Conservation (phyloP, 2,888 invertebrate genomes). For the Ochropleura leucogaster region DNA sequence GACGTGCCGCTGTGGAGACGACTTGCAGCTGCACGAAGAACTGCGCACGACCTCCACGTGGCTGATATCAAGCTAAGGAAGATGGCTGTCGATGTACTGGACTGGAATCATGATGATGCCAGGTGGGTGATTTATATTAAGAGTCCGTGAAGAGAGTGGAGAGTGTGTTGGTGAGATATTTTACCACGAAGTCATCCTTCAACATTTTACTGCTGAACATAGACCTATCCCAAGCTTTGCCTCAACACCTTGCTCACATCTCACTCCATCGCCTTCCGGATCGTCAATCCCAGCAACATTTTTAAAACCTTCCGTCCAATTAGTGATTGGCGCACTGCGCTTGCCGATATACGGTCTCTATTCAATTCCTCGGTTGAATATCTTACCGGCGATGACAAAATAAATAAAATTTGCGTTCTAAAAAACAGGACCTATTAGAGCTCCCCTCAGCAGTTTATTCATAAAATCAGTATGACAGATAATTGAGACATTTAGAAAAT, state of each 20-base stretch:
- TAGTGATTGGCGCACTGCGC: too few relatives aligned
- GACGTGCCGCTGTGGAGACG: constrained; percentile 97
- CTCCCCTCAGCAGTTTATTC: constrained; percentile 5
- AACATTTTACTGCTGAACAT: neutral
- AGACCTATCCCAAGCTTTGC: neutral
- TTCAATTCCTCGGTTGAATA: neutral
- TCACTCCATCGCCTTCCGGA: neutral
- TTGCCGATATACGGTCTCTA: neutral
- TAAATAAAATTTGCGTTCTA: constrained; percentile 1
- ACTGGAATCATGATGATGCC: constrained; percentile 98
- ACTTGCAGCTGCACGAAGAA: constrained; percentile 94
- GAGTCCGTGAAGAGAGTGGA: neutral
- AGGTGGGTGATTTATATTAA: constrained; percentile 77
- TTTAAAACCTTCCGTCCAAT: neutral
- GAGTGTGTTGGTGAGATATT: neutral
- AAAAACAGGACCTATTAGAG: constrained; percentile 15
- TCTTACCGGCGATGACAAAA: neutral
- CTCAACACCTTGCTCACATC: too few relatives aligned
- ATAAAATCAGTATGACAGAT: constrained; percentile 24
- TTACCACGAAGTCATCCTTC: too few relatives aligned
- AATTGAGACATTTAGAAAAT: constrained; percentile 46
- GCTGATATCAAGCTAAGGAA: constrained; percentile 97
- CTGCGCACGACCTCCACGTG: constrained; percentile 96
- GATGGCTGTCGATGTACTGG: constrained; percentile 97
- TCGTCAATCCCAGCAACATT: neutral